phyloP scores from a whole-genome alignment of 2,888 invertebrate genomes.

The Rapana venosa region DNA sequence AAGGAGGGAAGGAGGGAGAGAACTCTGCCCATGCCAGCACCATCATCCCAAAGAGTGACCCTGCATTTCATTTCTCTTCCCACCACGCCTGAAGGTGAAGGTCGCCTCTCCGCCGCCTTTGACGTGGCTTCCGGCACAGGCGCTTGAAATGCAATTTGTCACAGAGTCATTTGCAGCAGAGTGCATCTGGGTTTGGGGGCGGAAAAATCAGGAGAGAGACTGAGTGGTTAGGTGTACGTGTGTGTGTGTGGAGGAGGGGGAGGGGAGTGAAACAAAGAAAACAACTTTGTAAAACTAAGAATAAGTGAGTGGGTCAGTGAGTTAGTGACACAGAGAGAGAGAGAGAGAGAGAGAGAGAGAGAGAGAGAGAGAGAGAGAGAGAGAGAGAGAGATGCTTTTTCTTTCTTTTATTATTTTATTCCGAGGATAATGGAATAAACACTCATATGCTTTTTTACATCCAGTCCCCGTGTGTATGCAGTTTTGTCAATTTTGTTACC shows the following conservation, averaged over 20 bases:
- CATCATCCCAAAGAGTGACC: not conserved
- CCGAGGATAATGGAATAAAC: no score
- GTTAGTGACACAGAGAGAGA: not conserved
- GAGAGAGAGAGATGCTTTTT: not conserved
- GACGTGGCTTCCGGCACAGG: conserved; percentile 31
- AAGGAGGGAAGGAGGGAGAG: no score
- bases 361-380: not conserved
- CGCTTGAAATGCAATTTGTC: conserved; percentile 28
- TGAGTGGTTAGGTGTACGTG: not conserved
- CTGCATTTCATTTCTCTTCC: not conserved
- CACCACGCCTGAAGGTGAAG: not conserved
- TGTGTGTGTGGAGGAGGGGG: not conserved
- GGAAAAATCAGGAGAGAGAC: not conserved
- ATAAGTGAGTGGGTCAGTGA: not conserved
- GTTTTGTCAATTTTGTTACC: no score
- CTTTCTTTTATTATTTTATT: no score
- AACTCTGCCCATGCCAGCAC: not conserved
- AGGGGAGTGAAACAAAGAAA: not conserved
- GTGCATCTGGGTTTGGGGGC: not conserved
- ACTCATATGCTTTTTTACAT: no score
- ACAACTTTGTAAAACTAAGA: not conserved
- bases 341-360: not conserved
- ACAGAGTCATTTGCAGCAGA: conserved; percentile 25
- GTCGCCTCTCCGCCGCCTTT: not conserved
- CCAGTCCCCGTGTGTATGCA: no score